Evolutionary conservation across 2,888 invertebrate species (phyloP), one percentile per base, ranked within the genome.

Genomic region (Callyntrura sp.): DNA sequence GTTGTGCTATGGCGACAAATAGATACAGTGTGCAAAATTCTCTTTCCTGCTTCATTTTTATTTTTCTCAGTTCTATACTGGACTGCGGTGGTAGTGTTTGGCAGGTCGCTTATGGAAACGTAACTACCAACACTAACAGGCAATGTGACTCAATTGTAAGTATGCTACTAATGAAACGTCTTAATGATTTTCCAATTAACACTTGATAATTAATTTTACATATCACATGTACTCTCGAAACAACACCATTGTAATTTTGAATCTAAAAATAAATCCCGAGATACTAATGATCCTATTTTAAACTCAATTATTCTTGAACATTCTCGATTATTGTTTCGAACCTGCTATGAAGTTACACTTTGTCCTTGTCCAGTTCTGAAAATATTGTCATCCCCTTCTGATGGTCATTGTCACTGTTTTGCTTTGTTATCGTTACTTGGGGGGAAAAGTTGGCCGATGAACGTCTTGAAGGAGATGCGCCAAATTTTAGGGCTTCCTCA

Each of bases 31-130:
- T 97, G 97, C 1, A 95, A 97, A 79, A 96, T 97, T 79, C 96
- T 97, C 9, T 97, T 97, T 94, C 97, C 97, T 9, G 96, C 96
- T 17, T 94, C 97, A 17, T 97, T 97, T 94, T 95, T 97, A 28
- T 95, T 97, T 20, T 97, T 97, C 94, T 96, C 97, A 81, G 95
- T 96, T 0, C 95, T 97, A 94, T 97, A 97, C 94, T 97, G 97
- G 97, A 97, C 97, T 0, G 96, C 97, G 90, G 95, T 97, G 1
- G 65, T 82, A 1, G 51, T 85, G 35, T 79, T 45, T 43, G 85
- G 88, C 20, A 65, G 8, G 3, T 60, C n/a, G 60, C 20, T 20
- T 17, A 8, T 17, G 60, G 17, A 17, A 17, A 17, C 60, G 3
- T 60, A 6, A 60, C 17, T 8, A 60, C 8, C 3, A 4, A n/a